Percentiles rank a stretch among this genome's conserved stretches.
These are phyloP conservation scores for Nautilus pompilius DNA, from an alignment of 1,140 invertebrate genomes.

Conservation along the genomic window DNA sequence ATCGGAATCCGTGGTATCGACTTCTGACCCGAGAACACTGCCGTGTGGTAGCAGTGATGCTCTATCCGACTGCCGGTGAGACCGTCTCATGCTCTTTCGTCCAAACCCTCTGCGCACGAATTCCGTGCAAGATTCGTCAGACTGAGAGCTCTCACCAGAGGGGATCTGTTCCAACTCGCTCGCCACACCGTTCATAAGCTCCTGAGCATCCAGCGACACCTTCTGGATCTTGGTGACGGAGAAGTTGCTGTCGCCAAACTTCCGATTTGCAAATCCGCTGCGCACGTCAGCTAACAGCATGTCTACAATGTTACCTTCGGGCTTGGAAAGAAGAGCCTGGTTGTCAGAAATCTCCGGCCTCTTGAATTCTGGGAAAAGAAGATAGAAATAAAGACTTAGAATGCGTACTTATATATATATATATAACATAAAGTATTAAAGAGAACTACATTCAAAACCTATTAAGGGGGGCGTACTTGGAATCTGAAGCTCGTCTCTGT, in stretches of 20 bases:
- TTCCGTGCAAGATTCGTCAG: conserved; percentile 1
- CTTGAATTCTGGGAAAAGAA: not conserved
- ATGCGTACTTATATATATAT: not conserved
- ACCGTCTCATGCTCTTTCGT: conserved; percentile 28
- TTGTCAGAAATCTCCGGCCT: not conserved
- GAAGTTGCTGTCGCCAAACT: conserved; percentile 38
- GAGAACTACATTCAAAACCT: no score
- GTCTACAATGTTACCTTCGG: conserved; percentile 40
- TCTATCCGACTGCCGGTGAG: not conserved
- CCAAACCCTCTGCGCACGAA: conserved; percentile 37
- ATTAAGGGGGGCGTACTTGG: no score
- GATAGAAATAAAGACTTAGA: not conserved
- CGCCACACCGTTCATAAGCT: conserved; percentile 2
- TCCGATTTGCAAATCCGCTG: conserved; percentile 38
- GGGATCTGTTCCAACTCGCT: not conserved
- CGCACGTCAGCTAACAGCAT: conserved; percentile 44
- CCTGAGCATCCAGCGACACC: conserved; percentile 25
- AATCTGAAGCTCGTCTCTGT: no score
- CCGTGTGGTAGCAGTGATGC: not conserved
- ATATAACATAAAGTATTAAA: not conserved
- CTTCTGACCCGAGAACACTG: not conserved
- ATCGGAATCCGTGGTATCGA: not conserved
- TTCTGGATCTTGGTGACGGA: conserved; percentile 41
- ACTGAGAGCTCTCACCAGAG: conserved; percentile 3
- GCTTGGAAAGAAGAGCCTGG: not conserved